A percentile compares a stretch with the other conserved stretches of the same genome.
Evolutionary conservation across 1,140 invertebrate genomes (phyloP).

Genomic region (Spodoptera frugiperda): DNA sequence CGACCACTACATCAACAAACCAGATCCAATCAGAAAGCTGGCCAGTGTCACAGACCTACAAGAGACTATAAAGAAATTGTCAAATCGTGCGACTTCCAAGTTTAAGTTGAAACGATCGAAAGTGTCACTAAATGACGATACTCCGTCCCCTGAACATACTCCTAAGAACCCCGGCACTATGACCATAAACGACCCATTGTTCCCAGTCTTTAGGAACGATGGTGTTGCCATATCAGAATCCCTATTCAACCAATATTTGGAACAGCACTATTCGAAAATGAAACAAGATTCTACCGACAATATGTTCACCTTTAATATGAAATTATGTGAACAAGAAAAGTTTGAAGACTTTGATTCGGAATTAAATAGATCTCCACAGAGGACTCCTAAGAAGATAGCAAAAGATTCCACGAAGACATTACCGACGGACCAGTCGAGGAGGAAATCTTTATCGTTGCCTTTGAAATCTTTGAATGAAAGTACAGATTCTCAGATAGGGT

Average conservation of each 20-base stretch:
- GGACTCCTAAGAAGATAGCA: constrained; percentile 73
- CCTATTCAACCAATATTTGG: constrained; percentile 90
- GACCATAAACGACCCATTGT: constrained; percentile 92
- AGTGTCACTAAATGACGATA: constrained; percentile 74
- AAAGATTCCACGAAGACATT: constrained; percentile 75
- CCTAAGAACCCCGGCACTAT: constrained; percentile 83
- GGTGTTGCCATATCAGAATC: constrained; percentile 90
- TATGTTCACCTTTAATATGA: constrained; percentile 82
- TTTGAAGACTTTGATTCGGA: constrained; percentile 85
- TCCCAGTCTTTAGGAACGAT: constrained; percentile 91
- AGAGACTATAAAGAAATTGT: constrained; percentile 85
- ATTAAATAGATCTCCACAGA: constrained; percentile 75
- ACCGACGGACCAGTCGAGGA: constrained; percentile 81
- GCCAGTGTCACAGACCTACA: constrained; percentile 86
- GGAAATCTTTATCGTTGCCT: constrained; percentile 90
- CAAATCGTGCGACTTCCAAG: constrained; percentile 83
- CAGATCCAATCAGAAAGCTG: constrained; percentile 76
- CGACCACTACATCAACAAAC: constrained; percentile 83
- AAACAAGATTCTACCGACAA: constrained; percentile 84
- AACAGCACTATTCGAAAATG: constrained; percentile 86
- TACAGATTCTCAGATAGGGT: constrained; percentile 80
- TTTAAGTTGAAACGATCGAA: constrained; percentile 82
- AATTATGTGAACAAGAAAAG: constrained; percentile 76
- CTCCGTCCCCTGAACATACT: constrained; percentile 73
- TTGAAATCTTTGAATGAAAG: constrained; percentile 88